Evolutionary conservation across 1,140 invertebrate species (phyloP).

Genomic region (Drosophila santomea): DNA sequence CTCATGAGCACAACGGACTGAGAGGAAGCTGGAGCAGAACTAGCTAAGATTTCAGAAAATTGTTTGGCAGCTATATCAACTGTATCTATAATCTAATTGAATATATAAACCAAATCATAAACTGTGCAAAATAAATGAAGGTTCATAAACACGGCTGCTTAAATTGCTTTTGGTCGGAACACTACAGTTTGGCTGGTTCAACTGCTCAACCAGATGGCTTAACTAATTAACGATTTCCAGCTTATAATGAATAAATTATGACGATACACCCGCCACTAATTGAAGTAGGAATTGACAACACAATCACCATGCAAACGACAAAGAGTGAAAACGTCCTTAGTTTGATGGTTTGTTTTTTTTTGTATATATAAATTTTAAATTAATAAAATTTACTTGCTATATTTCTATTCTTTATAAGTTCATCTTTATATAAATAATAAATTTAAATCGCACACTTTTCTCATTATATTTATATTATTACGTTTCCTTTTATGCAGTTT

Average conservation of each 20-base stretch:
- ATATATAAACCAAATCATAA: too few relatives aligned
- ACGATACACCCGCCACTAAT: neutral
- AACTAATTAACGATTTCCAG: too few relatives aligned
- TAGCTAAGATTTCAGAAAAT: too few relatives aligned
- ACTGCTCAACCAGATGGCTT: too few relatives aligned
- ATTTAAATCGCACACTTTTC: conserved; percentile 76
- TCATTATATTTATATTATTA: conserved; percentile 60
- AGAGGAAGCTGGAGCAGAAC: too few relatives aligned
- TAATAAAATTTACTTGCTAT: conserved; percentile 82
- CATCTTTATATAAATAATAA: conserved; percentile 80
- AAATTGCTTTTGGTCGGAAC: too few relatives aligned
- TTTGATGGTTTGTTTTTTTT: conserved; percentile 58
- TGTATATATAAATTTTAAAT: conserved; percentile 83
- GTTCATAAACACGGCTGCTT: too few relatives aligned
- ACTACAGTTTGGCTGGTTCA: too few relatives aligned
- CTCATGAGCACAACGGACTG: neutral
- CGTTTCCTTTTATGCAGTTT: conserved; percentile 45
- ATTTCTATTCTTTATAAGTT: conserved; percentile 80
- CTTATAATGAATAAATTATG: neutral
- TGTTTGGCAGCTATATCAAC: too few relatives aligned
- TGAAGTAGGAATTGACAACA: neutral
- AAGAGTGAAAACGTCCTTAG: conserved; percentile 33
- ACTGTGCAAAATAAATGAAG: too few relatives aligned
- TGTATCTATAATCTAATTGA: too few relatives aligned
- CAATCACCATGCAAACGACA: neutral